phyloP scores from a whole-genome alignment of 2,113 vertebrate species.

The Clarias magur region DNA sequence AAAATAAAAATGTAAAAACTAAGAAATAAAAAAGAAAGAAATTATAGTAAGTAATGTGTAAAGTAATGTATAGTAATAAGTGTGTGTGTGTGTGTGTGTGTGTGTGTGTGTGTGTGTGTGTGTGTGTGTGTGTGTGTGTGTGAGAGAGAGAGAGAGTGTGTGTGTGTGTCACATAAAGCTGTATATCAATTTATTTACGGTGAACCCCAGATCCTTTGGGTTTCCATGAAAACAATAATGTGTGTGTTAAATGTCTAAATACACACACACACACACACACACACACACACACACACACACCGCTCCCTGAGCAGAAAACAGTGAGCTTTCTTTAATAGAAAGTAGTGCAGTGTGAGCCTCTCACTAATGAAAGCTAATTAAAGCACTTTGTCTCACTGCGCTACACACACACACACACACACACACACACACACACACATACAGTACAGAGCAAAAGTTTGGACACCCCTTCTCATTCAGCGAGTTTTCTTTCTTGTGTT shows the following conservation, averaged over 20 bases:
- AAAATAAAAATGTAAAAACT: background rate
- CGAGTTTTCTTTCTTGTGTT: too few relatives aligned
- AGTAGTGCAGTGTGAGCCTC: background rate
- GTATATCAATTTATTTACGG: background rate
- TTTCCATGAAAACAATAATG: background rate
- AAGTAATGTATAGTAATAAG: too few relatives aligned
- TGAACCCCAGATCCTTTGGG: background rate
- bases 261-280: background rate
- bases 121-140: background rate
- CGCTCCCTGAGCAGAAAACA: too few relatives aligned
- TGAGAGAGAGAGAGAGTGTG: background rate
- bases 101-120: background rate
- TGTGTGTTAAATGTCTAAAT: background rate
- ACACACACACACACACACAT: background rate
- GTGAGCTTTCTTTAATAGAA: background rate
- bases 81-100: background rate
- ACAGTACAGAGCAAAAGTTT: too few relatives aligned
- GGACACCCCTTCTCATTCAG: too few relatives aligned
- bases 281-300: background rate
- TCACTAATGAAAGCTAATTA: slow-evolving; percentile 33
- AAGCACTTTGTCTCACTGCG: background rate
- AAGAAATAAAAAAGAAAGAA: background rate
- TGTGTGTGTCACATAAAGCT: background rate
- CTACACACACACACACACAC: background rate
- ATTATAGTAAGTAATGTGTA: background rate